A percentile compares a stretch with the other conserved stretches of the same genome.
Conservation (phyloP, 2,888 invertebrate genomes). For the Seira sanloemensis region DNA sequence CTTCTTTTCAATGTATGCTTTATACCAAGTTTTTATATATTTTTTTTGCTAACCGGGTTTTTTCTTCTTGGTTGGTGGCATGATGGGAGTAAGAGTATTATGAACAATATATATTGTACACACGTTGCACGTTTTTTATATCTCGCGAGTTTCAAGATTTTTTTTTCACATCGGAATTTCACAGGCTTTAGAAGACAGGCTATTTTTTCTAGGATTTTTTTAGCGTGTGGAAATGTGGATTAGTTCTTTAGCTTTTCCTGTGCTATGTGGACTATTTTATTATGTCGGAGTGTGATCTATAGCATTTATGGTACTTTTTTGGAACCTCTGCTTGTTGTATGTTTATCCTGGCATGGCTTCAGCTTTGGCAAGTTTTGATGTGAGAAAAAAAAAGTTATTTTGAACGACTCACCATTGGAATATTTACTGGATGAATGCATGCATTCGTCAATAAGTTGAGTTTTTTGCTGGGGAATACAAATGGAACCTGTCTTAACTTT, state of each 20-base stretch:
- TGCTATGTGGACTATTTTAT: no score
- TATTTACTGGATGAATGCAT: constrained; percentile 47
- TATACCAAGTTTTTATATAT: no score
- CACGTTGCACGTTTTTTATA: neutral
- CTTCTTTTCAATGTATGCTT: no score
- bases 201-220: constrained; percentile 35
- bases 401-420: constrained; percentile 6
- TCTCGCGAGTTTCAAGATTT: constrained; percentile 28
- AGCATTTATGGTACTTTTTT: no score
- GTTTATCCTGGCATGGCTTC: no score
- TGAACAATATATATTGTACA: neutral
- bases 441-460: constrained; percentile 40
- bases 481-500: constrained; percentile 37
- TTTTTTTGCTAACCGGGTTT: constrained; percentile 52
- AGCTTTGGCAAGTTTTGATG: no score
- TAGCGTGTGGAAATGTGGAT: neutral
- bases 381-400: constrained; percentile 21
- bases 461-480: constrained; percentile 20
- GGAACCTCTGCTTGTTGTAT: no score
- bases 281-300: no score
- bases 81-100: neutral
- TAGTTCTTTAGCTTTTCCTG: no score
- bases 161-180: constrained; percentile 40
- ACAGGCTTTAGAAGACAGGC: no score
- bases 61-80: neutral